Conservation (phyloP, 2,113 vertebrate species). For the Murina feae region DNA sequence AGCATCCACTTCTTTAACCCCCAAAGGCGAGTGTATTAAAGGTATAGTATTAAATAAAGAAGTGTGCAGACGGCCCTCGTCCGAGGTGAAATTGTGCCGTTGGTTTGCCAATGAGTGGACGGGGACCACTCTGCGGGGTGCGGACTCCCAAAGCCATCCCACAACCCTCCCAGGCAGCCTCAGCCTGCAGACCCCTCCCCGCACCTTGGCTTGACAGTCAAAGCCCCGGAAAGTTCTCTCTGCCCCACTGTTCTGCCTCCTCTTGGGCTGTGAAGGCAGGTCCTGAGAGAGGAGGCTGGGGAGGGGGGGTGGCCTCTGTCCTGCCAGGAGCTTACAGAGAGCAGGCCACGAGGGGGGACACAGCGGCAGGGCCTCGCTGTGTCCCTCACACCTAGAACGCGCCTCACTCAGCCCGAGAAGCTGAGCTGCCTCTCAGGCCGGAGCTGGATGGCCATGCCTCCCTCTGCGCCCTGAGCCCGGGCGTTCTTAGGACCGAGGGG, state of each 20-base stretch:
- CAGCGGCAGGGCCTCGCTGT: neutral
- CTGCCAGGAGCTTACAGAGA: neutral
- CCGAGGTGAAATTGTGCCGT: neutral
- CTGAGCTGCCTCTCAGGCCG: rapidly evolving
- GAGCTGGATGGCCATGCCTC: rapidly evolving
- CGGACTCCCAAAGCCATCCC: neutral
- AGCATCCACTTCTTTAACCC: neutral
- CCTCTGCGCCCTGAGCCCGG: neutral
- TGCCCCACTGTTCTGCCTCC: neutral
- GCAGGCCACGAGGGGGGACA: neutral
- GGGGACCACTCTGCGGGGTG: too few relatives aligned
- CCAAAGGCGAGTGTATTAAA: neutral
- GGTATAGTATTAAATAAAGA: neutral
- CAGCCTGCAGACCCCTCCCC: neutral
- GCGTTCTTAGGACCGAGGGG: neutral
- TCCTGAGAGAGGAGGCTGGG: neutral
- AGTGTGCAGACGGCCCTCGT: neutral
- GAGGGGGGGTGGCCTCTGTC: rapidly evolving
- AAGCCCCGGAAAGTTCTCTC: neutral
- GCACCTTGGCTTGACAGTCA: neutral
- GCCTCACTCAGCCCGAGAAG: neutral
- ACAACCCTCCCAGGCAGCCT: neutral
- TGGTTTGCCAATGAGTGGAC: neutral
- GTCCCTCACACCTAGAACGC: neutral
- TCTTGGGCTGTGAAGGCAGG: neutral